A percentile compares a stretch with the other conserved stretches of the same genome.
phyloP scores from a whole-genome alignment of 1,140 invertebrate species.

The Orussus abietinus region DNA sequence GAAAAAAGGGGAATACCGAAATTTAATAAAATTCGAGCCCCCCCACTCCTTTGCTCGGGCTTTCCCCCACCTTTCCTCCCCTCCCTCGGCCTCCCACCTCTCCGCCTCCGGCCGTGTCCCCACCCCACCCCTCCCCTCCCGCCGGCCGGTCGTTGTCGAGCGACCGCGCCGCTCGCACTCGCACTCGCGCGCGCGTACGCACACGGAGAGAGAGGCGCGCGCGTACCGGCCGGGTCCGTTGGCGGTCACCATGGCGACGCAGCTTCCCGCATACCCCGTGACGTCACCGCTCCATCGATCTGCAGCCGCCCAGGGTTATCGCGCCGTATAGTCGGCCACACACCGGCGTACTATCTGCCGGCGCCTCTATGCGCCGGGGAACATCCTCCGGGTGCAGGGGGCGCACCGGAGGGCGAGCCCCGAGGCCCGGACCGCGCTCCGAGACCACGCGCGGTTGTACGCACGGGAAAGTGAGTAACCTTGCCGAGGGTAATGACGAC shows the following conservation, averaged over 20 bases:
- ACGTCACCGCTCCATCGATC: constrained; percentile 54
- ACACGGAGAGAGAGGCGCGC: not conserved
- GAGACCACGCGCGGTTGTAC: constrained; percentile 15
- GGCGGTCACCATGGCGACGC: constrained; percentile 53
- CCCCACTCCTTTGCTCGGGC: too few relatives aligned
- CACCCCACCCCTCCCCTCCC: too few relatives aligned
- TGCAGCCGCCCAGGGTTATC: constrained; percentile 35
- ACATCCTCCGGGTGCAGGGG: constrained; percentile 8
- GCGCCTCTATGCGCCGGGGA: constrained; percentile 2
- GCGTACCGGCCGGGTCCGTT: constrained; percentile 44
- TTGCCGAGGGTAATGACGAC: constrained; percentile 21
- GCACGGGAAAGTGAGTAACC: constrained; percentile 34
- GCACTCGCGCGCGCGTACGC: constrained; percentile 14
- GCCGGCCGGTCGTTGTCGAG: constrained; percentile 23
- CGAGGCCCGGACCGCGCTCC: constrained; percentile 11
- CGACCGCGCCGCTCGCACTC: constrained; percentile 23
- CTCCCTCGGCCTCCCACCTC: too few relatives aligned
- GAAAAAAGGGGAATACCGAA: constrained; percentile 32
- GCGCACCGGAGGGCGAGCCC: constrained; percentile 6
- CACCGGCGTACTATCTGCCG: too few relatives aligned
- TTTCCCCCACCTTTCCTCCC: too few relatives aligned
- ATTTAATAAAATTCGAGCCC: constrained; percentile 55
- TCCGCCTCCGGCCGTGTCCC: too few relatives aligned
- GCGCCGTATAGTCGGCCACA: constrained; percentile 16
- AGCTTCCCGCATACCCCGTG: constrained; percentile 49